phyloP scores from a whole-genome alignment of 2,797 vertebrate species.

The Leucoraja ocellata region DNA sequence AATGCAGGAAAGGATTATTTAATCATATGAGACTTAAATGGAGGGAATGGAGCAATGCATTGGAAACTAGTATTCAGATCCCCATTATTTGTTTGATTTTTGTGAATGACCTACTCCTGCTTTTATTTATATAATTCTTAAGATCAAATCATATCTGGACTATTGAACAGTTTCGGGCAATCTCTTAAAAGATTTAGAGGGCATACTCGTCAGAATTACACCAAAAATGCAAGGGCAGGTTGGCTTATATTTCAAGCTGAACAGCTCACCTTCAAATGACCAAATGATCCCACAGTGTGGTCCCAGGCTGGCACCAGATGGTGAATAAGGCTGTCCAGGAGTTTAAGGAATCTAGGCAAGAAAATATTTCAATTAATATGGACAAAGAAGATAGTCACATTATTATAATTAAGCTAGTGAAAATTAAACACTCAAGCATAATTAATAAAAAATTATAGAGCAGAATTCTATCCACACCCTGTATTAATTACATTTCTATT shows the following conservation, averaged over 20 bases:
- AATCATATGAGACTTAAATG: background rate
- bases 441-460: background rate
- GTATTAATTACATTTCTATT: background rate
- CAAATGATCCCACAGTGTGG: conserved; percentile 86
- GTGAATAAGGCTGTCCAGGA: conserved; percentile 82
- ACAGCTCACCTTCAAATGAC: conserved; percentile 79
- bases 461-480: background rate
- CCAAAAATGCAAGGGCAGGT: background rate
- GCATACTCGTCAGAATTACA: background rate
- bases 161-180: background rate
- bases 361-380: conserved; percentile 35
- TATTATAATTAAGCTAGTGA: background rate
- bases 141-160: too few relatives aligned
- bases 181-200: background rate
- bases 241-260: background rate
- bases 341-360: conserved; percentile 75
- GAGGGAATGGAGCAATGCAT: background rate
- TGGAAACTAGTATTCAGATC: background rate
- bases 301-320: conserved; percentile 93
- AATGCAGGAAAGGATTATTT: background rate
- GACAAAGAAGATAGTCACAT: background rate
- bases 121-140: too few relatives aligned
- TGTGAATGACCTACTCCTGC: too few relatives aligned
- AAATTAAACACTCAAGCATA: background rate
- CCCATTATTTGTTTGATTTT: too few relatives aligned